A percentile compares a stretch with the other conserved stretches of the same genome.
These are phyloP conservation scores for Trinorchestia longiramus DNA, from an alignment of 1,140 invertebrate genomes.

Conservation along the genomic window DNA sequence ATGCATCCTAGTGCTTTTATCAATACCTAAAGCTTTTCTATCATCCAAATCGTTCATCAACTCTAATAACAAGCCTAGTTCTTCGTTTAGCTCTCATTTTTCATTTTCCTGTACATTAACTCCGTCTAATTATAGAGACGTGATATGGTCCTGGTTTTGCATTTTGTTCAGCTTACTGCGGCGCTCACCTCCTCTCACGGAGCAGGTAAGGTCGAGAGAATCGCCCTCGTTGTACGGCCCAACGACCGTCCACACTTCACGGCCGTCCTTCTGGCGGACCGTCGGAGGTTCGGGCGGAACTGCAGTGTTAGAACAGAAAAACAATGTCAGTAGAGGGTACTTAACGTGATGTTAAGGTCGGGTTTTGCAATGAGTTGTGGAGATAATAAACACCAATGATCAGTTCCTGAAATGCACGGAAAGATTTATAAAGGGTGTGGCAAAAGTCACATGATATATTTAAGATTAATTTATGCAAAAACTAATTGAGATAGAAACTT, in stretches of 20 bases:
- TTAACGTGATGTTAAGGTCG: background rate
- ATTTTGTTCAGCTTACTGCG: too few relatives aligned
- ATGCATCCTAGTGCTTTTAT: too few relatives aligned
- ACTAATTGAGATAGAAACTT: too few relatives aligned
- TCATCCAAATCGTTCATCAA: too few relatives aligned
- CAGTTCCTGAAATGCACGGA: background rate
- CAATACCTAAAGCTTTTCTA: too few relatives aligned
- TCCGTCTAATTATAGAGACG: background rate
- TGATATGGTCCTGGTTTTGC: background rate
- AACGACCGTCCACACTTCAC: conserved; percentile 79
- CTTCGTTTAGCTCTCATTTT: too few relatives aligned
- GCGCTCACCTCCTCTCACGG: conserved; percentile 87
- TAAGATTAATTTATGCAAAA: too few relatives aligned
- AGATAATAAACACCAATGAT: background rate
- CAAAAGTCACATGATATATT: too few relatives aligned
- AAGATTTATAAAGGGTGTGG: too few relatives aligned
- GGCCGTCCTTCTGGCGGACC: conserved; percentile 57
- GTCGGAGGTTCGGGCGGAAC: conserved; percentile 62
- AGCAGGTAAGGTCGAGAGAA: conserved; percentile 85
- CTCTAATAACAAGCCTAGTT: too few relatives aligned
- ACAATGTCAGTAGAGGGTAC: background rate
- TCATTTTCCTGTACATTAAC: too few relatives aligned
- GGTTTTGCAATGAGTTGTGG: background rate
- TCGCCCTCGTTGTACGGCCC: conserved; percentile 90
- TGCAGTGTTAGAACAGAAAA: conserved; percentile 13